A percentile compares a stretch with the other conserved stretches of the same genome.
Evolutionary conservation across 2,113 vertebrate species (phyloP).

Genomic region (Plecturocebus donacophilus): DNA sequence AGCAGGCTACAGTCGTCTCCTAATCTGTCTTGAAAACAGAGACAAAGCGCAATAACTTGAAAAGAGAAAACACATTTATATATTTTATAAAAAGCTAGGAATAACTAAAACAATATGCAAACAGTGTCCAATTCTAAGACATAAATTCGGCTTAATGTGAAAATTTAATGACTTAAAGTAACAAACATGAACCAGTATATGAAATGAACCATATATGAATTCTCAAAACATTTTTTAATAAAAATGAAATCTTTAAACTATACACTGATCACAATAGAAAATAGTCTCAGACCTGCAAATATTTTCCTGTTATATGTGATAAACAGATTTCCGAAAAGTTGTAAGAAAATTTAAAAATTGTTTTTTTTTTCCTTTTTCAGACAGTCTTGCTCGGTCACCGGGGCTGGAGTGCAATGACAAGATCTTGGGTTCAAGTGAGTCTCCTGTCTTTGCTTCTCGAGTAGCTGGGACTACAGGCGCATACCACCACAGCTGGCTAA

Average conservation of each 20-base stretch:
- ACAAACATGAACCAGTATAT: neutral
- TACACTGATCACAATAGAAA: neutral
- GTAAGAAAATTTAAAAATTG: neutral
- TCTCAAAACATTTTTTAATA: neutral
- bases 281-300: neutral
- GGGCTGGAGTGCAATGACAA: too few species aligned
- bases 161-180: neutral
- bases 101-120: neutral
- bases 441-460: too few species aligned
- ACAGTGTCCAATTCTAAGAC: neutral
- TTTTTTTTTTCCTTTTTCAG: too few species aligned
- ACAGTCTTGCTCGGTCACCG: too few species aligned
- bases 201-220: neutral
- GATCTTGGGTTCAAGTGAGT: too few species aligned
- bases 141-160: neutral
- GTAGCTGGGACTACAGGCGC: too few species aligned
- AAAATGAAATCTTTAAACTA: neutral
- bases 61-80: neutral
- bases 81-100: neutral
- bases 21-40: neutral
- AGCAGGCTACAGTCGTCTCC: neutral
- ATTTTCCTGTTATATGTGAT: neutral
- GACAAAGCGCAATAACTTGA: neutral
- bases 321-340: neutral
- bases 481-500: too few species aligned